phyloP scores from a whole-genome alignment of 2,113 vertebrate species.

The Callocephalon fimbriatum region DNA sequence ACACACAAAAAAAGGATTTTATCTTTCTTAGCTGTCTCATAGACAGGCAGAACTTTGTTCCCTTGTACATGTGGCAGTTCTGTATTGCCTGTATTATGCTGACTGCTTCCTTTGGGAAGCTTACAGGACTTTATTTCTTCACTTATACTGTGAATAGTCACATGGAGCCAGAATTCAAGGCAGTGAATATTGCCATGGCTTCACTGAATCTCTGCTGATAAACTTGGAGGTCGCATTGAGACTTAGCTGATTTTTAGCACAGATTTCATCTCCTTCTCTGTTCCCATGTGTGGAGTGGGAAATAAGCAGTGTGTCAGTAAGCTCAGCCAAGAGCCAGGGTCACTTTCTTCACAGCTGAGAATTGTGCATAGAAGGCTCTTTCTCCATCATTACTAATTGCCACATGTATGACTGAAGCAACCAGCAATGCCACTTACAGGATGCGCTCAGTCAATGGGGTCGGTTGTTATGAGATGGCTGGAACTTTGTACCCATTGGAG shows the following conservation, averaged over 20 bases:
- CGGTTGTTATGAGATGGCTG: not conserved
- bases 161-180: not conserved
- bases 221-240: rapidly evolving
- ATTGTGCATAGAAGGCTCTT: not conserved
- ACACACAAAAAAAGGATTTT: not conserved
- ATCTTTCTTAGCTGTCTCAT: not conserved
- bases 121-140: not conserved
- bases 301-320: not conserved
- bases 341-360: not conserved
- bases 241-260: not conserved
- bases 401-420: not conserved
- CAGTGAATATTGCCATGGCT: not conserved
- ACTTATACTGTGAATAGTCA: not conserved
- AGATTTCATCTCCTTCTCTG: not conserved
- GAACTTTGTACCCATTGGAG: not conserved
- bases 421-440: not conserved
- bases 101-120: not conserved
- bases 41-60: not conserved
- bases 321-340: not conserved
- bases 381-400: not conserved
- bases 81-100: not conserved
- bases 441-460: rapidly evolving
- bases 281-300: not conserved
- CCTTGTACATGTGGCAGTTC: rapidly evolving
- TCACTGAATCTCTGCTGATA: not conserved